Evolutionary conservation across 2,888 invertebrate genomes (phyloP).

Genomic region (Eilema depressum): DNA sequence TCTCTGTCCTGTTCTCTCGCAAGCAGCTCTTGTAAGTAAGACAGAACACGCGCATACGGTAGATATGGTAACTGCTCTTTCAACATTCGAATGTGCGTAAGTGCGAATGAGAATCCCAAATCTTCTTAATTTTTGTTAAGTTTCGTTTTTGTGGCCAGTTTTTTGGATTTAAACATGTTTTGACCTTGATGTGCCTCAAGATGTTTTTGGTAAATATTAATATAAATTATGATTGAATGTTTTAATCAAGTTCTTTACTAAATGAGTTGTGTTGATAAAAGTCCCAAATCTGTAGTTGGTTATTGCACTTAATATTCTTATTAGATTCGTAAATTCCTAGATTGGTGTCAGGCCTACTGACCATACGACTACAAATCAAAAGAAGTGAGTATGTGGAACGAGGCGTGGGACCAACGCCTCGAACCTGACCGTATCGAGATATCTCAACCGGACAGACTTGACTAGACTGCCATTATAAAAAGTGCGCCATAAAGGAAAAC

Average conservation of each 20-base stretch:
- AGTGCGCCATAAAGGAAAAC: constrained; percentile 69
- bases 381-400: constrained; percentile 75
- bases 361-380: constrained; percentile 64
- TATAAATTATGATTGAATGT: constrained; percentile 30
- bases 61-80: constrained; percentile 75
- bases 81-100: constrained; percentile 79
- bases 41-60: constrained; percentile 67
- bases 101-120: constrained; percentile 85
- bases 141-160: constrained; percentile 67
- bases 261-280: constrained; percentile 16
- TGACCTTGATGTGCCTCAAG: constrained; percentile 53
- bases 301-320: constrained; percentile 33
- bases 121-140: constrained; percentile 76
- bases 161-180: constrained; percentile 56
- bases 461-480: constrained; percentile 70
- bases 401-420: constrained; percentile 78
- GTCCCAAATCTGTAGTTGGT: constrained; percentile 4
- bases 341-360: constrained; percentile 61
- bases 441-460: constrained; percentile 83
- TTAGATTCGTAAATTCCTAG: constrained; percentile 41
- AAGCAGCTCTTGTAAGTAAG: constrained; percentile 52
- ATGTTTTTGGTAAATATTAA: constrained; percentile 52
- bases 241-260: constrained; percentile 23
- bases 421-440: constrained; percentile 84
- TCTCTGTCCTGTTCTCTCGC: constrained; percentile 74